A percentile compares a stretch with the other conserved stretches of the same genome.
These are phyloP conservation scores for Anisognathus igniventris DNA, from an alignment of 2,797 vertebrate species.

Conservation along the genomic window DNA sequence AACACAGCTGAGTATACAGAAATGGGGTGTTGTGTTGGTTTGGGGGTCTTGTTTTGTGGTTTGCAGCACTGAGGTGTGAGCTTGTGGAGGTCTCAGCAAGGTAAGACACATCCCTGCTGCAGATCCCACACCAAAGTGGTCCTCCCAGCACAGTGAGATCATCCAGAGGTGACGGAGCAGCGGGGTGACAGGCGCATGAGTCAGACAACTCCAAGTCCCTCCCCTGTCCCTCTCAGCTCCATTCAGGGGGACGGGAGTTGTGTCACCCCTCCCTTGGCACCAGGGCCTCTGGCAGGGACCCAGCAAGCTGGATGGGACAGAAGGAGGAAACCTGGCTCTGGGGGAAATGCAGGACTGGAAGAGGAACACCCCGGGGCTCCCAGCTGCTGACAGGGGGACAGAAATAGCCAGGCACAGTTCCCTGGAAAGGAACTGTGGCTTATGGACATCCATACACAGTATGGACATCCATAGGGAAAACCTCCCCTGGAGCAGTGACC, in stretches of 20 bases:
- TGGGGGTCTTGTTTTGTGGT: background rate
- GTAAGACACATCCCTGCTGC: background rate
- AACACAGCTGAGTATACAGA: background rate
- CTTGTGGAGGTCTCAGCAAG: background rate
- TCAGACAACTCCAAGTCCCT: fast-evolving
- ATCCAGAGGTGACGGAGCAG: background rate
- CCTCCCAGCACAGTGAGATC: fast-evolving
- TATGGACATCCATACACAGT: background rate
- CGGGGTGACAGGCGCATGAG: background rate
- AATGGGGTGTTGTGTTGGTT: background rate
- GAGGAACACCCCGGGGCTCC: background rate
- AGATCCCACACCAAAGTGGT: fast-evolving
- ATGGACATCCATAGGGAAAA: background rate
- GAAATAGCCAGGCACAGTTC: background rate
- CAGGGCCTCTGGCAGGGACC: background rate
- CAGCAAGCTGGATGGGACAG: background rate
- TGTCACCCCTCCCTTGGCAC: background rate
- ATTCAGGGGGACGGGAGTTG: fast-evolving
- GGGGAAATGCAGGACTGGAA: background rate
- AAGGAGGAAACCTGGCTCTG: background rate
- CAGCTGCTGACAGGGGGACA: background rate
- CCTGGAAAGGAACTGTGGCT: background rate
- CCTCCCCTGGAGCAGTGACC: fast-evolving
- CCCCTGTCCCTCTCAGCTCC: background rate
- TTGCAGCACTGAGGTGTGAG: background rate